Base-by-base conservation (phyloP, 2,797 vertebrate species). In the Myripristis jacobus region DNA sequence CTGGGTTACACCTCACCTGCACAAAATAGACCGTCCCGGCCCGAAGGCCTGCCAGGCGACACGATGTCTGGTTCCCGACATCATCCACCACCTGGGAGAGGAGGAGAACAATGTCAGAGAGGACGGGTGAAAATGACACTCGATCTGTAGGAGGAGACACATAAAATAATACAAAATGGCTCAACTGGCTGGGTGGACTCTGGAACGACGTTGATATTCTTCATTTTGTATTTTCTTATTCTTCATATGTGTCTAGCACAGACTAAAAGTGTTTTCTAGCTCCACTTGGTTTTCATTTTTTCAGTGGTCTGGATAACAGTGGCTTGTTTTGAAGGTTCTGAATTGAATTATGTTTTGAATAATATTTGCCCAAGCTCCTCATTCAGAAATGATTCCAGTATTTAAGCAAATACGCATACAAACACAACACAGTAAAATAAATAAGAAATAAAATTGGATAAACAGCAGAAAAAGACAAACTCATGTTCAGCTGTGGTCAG, bases 1-100 rank as follows among this genome's bases (percentile, higher is more conserved):
- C 97, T 0, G 98, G 98, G 19, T 99, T 99, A 53, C 97, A 99
- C 44, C 61, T 0, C 81, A 93, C 94, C 92, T 99, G 97, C 55
- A 99, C 97, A 29, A 99, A 99, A 90, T 99, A 99, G n/a, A 99
- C 97, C 0, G 97, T 99, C 75, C 98, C 97, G 0, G 96, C 93
- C 68, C 96, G 94, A 44, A 99, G 93, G 31, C 98, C 98, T 0
- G 98, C 98, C 86, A 99, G 87, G 57, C 98, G 94, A 34, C 98
- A 99, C 0, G 96, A 97, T 0, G 98, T 99, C 92, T 99, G 97
- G 90, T 99, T 99, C 75, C 98, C 97, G 29, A 98, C 95, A 0
- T 98, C 96, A 3, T 99, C 96, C 88, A 99, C 96, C 54, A 99
- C 96, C 98, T 99, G 88, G 15, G 29, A 0, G 54, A 75, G 4